Conservation (phyloP, 2,888 invertebrate genomes). For the Caenorhabditis afra region DNA sequence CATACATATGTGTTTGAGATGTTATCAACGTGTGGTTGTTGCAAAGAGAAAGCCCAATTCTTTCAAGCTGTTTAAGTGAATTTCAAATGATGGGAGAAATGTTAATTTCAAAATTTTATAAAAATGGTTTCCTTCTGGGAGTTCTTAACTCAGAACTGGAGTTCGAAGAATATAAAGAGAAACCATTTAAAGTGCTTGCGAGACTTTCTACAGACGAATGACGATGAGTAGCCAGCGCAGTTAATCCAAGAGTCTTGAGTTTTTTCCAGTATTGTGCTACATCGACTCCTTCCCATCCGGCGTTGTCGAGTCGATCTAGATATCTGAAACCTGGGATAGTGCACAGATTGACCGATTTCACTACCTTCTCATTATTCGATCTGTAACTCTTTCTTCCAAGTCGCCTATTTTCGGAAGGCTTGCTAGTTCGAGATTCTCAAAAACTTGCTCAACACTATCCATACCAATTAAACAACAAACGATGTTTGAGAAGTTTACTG, state of each 20-base stretch:
- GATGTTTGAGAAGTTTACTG: slow-evolving; percentile 72
- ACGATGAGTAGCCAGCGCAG: slow-evolving; percentile 68
- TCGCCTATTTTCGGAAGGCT: slow-evolving; percentile 56
- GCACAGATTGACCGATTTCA: too few relatives aligned
- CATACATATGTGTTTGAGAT: too few relatives aligned
- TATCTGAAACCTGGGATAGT: slow-evolving; percentile 61
- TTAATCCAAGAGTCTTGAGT: slow-evolving; percentile 73
- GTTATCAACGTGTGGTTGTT: too few relatives aligned
- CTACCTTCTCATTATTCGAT: slow-evolving; percentile 75
- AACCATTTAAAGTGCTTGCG: slow-evolving; percentile 73
- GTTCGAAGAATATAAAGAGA: slow-evolving; percentile 68
- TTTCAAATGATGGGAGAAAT: not conserved
- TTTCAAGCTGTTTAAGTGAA: slow-evolving; percentile 12
- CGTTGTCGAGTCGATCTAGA: slow-evolving; percentile 83
- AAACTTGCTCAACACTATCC: slow-evolving; percentile 66
- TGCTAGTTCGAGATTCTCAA: slow-evolving; percentile 59
- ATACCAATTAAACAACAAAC: slow-evolving; percentile 70
- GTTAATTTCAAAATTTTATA: slow-evolving; percentile 18
- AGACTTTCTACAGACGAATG: slow-evolving; percentile 74
- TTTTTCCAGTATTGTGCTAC: slow-evolving; percentile 82
- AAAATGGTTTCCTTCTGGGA: slow-evolving; percentile 44
- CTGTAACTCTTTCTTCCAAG: slow-evolving; percentile 72
- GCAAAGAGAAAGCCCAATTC: too few relatives aligned
- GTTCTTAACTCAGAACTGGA: slow-evolving; percentile 65
- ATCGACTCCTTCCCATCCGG: slow-evolving; percentile 86